These are phyloP conservation scores for Crotalus horridus DNA, from an alignment of 2,113 vertebrate species.

Conservation along the genomic window DNA sequence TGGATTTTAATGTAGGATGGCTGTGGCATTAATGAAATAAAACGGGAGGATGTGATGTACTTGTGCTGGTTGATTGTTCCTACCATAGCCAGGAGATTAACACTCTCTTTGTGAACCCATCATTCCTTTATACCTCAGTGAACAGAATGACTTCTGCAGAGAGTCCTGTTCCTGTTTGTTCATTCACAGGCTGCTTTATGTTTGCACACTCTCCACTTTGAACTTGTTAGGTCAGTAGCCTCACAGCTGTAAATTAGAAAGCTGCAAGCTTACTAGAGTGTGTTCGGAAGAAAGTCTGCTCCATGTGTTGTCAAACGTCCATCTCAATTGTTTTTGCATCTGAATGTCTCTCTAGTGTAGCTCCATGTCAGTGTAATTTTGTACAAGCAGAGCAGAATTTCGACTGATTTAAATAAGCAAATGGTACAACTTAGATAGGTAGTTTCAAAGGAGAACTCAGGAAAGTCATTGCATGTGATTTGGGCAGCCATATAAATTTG, in stretches of 20 bases:
- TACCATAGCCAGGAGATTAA: conserved; percentile 1
- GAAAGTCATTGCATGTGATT: not conserved
- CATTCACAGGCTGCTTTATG: not conserved
- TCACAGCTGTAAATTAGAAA: not conserved
- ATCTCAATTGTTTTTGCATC: not conserved
- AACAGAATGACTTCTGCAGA: conserved; percentile 4
- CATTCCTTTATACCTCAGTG: conserved; percentile 14
- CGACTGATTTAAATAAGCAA: not conserved
- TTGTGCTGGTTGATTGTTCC: not conserved
- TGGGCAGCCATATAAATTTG: not conserved
- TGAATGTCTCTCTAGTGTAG: not conserved
- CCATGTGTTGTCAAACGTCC: not conserved
- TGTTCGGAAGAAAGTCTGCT: not conserved
- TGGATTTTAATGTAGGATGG: not conserved
- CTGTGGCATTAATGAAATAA: conserved; percentile 17
- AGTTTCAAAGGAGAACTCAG: not conserved
- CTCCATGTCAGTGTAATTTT: not conserved
- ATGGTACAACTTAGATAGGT: not conserved
- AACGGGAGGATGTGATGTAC: not conserved
- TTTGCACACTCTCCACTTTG: not conserved
- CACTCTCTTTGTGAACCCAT: not conserved
- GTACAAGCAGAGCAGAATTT: not conserved
- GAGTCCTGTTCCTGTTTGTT: not conserved
- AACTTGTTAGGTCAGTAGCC: conserved; percentile 4
- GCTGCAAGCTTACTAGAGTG: not conserved